Percentiles rank a stretch among this genome's conserved stretches.
These are phyloP conservation scores for Aeoliscus strigatus DNA, from an alignment of 2,797 vertebrate genomes.

Conservation along the genomic window DNA sequence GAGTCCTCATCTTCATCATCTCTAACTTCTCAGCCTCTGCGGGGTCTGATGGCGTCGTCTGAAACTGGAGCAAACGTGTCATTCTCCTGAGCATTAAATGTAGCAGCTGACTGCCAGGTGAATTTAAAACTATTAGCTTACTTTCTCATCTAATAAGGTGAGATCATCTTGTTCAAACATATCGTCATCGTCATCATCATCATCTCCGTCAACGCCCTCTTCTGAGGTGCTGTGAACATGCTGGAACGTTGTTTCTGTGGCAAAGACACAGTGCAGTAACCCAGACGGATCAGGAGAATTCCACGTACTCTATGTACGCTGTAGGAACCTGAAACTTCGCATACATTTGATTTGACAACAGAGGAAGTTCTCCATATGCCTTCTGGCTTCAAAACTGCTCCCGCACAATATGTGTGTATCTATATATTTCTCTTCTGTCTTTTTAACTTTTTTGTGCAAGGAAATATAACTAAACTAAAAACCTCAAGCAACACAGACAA, in stretches of 20 bases:
- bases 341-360: no score
- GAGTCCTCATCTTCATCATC: conserved; percentile 75
- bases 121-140: conserved; percentile 25
- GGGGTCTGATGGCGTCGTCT: conserved; percentile 49
- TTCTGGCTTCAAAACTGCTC: no score
- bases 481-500: no score
- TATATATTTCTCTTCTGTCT: no score
- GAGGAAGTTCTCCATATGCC: no score
- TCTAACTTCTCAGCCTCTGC: conserved; percentile 62
- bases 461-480: no score
- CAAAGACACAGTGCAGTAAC: no score
- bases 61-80: conserved; percentile 39
- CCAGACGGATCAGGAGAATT: no score
- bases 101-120: neutral
- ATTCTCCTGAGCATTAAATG: neutral
- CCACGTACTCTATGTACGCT: no score
- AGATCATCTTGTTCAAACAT: conserved; percentile 53
- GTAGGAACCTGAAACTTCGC: no score
- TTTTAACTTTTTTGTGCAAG: no score
- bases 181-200: conserved; percentile 55
- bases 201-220: conserved; percentile 55
- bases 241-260: conserved; percentile 51
- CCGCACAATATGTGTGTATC: no score
- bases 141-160: conserved; percentile 53
- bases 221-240: conserved; percentile 61